Percentiles rank a stretch among this genome's conserved stretches.
phyloP scores from a whole-genome alignment of 2,797 vertebrate genomes.

The Percopsis omiscomaycus region DNA sequence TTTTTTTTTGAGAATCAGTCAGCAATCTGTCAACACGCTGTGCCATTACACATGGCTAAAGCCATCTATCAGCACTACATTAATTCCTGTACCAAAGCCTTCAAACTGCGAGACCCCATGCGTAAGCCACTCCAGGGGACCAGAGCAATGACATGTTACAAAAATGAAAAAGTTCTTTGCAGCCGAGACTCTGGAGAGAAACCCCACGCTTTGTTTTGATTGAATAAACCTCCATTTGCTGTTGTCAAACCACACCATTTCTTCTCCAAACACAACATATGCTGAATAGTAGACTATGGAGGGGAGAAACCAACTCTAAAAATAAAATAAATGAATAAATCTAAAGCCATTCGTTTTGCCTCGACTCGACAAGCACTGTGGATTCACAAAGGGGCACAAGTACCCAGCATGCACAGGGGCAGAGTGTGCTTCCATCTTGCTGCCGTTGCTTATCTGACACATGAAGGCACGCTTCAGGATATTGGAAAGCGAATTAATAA shows the following conservation, averaged over 20 bases:
- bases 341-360: constrained; percentile 33
- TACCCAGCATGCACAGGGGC: too few species aligned
- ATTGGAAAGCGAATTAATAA: constrained; percentile 38
- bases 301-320: neutral
- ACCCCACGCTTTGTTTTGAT: constrained; percentile 34
- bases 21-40: constrained; percentile 49
- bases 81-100: constrained; percentile 55
- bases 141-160: constrained; percentile 28
- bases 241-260: neutral
- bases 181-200: neutral
- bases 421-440: too few species aligned
- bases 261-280: constrained; percentile 23
- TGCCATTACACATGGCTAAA: constrained; percentile 46
- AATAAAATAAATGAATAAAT: too few species aligned
- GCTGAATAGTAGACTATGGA: neutral
- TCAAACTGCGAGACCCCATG: constrained; percentile 36
- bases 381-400: constrained; percentile 16
- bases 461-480: constrained; percentile 35
- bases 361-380: constrained; percentile 36
- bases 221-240: constrained; percentile 28
- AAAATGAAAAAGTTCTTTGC: constrained; percentile 43
- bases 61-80: constrained; percentile 61
- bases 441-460: constrained; percentile 46
- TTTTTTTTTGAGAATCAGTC: constrained; percentile 52
- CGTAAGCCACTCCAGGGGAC: constrained; percentile 28